These are phyloP conservation scores for Clostera curtula DNA, from an alignment of 2,888 invertebrate genomes.

Conservation along the genomic window DNA sequence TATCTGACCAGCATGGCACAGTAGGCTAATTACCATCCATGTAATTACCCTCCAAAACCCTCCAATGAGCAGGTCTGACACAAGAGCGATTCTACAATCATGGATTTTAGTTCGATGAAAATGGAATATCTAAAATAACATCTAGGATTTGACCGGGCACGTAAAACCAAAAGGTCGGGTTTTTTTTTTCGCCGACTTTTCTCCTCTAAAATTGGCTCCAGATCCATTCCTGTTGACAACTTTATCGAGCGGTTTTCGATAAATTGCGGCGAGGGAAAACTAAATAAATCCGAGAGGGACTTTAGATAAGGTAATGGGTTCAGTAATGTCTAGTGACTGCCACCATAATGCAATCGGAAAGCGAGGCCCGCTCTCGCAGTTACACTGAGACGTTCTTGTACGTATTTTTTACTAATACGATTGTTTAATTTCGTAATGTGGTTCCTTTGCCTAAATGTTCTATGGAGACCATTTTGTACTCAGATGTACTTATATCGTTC, in stretches of 20 bases:
- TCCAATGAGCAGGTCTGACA: no score
- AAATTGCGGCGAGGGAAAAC: constrained; percentile 74
- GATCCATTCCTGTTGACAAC: constrained; percentile 74
- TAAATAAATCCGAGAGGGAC: constrained; percentile 74
- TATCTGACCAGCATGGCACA: no score
- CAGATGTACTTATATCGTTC: no score
- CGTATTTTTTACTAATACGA: constrained; percentile 12
- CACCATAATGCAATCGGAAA: constrained; percentile 69
- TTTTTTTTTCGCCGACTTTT: constrained; percentile 54
- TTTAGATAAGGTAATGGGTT: constrained; percentile 75
- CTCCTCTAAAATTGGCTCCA: constrained; percentile 67
- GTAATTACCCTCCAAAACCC: no score
- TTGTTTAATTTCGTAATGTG: no score
- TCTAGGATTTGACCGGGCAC: constrained; percentile 33
- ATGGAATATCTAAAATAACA: constrained; percentile 22
- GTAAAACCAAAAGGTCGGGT: constrained; percentile 46
- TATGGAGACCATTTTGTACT: no score
- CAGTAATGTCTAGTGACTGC: constrained; percentile 69
- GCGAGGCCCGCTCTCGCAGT: constrained; percentile 45
- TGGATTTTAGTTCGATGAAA: constrained; percentile 7
- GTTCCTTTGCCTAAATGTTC: no score
- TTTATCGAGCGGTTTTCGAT: constrained; percentile 74
- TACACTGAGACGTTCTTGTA: constrained; percentile 23
- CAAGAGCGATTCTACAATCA: no score
- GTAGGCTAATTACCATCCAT: no score